Evolutionary conservation across 2,113 vertebrate species (phyloP).

Genomic region (Ramphastos sulfuratus): DNA sequence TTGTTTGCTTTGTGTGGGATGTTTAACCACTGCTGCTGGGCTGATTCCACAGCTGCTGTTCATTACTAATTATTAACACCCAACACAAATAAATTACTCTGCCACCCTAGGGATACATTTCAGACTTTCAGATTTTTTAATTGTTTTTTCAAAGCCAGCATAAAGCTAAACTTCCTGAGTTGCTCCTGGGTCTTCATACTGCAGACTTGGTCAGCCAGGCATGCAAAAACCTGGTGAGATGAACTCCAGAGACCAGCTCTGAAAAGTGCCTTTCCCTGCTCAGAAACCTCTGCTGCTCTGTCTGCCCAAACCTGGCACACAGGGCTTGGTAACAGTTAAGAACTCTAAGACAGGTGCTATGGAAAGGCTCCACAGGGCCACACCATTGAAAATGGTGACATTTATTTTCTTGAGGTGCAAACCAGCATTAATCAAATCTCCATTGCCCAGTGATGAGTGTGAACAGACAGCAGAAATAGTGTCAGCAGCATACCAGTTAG

Average conservation of each 20-base stretch:
- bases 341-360: neutral
- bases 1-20: neutral
- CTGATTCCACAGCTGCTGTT: neutral
- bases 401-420: constrained; percentile 36
- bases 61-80: neutral
- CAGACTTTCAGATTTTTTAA: neutral
- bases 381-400: neutral
- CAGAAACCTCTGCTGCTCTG: neutral
- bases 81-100: neutral
- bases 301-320: neutral
- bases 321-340: neutral
- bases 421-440: constrained; percentile 12
- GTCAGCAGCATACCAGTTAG: neutral
- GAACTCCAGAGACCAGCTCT: neutral
- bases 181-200: neutral
- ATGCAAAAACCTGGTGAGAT: constrained; percentile 37
- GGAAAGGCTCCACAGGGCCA: neutral
- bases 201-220: neutral
- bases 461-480: neutral
- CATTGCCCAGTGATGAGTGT: neutral
- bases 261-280: neutral
- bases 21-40: neutral
- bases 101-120: neutral
- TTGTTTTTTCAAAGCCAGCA: neutral
- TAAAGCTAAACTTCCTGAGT: neutral